Evolutionary conservation across 2,888 invertebrate genomes (phyloP).

Genomic region (Limenitis camilla): DNA sequence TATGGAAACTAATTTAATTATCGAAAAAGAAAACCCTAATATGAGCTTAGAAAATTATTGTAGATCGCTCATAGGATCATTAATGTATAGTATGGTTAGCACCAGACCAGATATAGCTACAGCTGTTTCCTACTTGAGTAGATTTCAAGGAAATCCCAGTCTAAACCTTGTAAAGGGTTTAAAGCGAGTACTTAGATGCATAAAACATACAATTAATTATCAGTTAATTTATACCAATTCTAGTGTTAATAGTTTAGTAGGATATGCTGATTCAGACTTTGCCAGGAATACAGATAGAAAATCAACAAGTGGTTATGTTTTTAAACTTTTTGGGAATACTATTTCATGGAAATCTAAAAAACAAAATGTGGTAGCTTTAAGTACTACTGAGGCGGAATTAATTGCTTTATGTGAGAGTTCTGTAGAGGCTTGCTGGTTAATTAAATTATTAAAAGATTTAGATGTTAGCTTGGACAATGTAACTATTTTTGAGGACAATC

Average conservation of each 20-base stretch:
- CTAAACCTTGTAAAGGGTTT: constrained; percentile 9
- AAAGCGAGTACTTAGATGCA: constrained; percentile 8
- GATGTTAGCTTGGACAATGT: neutral
- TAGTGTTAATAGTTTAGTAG: constrained; percentile 12
- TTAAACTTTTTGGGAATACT: constrained; percentile 16
- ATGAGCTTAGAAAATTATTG: constrained; percentile 15
- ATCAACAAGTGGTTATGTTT: constrained; percentile 19
- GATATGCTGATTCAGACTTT: constrained; percentile 6
- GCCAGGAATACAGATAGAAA: constrained; percentile 10
- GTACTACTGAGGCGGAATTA: too few relatives aligned
- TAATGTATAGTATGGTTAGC: constrained; percentile 21
- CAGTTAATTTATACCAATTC: constrained; percentile 15
- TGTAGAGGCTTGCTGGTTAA: constrained; percentile 1
- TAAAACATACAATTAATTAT: neutral
- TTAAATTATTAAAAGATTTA: neutral
- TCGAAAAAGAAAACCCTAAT: constrained; percentile 13
- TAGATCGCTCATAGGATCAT: constrained; percentile 20
- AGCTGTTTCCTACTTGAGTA: constrained; percentile 14
- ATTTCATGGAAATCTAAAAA: constrained; percentile 22
- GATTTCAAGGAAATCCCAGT: constrained; percentile 16
- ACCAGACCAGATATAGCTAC: constrained; percentile 19
- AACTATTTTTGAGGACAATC: neutral
- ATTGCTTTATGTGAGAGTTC: neutral
- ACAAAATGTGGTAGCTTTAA: constrained; percentile 13
- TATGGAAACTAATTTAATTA: constrained; percentile 18